Evolutionary conservation across 2,888 invertebrate genomes (phyloP), one percentile per base, ranked within the genome.

Genomic region (Ypsolopha scabrella): DNA sequence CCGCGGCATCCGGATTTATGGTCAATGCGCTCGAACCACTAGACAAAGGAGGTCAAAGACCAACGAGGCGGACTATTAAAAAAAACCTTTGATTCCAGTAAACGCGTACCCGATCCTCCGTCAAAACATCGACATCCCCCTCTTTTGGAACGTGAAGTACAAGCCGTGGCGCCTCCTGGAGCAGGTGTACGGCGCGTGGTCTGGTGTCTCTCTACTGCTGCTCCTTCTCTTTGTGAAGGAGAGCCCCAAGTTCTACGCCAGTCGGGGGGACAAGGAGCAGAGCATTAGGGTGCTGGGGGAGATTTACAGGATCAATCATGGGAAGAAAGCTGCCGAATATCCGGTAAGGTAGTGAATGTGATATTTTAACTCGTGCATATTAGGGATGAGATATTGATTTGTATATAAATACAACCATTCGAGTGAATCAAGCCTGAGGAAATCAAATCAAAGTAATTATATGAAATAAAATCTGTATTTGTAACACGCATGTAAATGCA

Each of bases 181-280:
- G 48, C 53, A 47, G 47, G 39, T 39, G 45, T 37, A 11, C 41
- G 11, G 36, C n/a, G 34, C 13, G 8, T 45, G 48, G 49, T 43
- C 35, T 6, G 44, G 38, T 1, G 6, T 13, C 13, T 33, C 39
- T 14, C 50, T 44, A 10, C 34, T 53, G 11, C 8, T 47, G 4
- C 14, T 48, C 6, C n/a, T 50, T 2, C 33, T 48, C n/a, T 14
- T 47, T 13, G 45, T 41, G 13, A 48, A 54, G 44, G 54, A 54
- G 41, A 54, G 54, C 14, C 54, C 54, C 47, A 54, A 54, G 52
- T 54, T 54, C 54, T 52, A 52, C 38, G 48, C 49, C 36, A 54
- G 52, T 36, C 50, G 43, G 44, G 54, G 52, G 8, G 4, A 39
- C 7, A 24, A 49, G 9, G 46, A 49, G 6, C 46, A 52, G 36